Percentiles rank a stretch among this genome's conserved stretches.
These are phyloP conservation scores for Elysia crispata DNA, from an alignment of 2,888 invertebrate species.

Conservation along the genomic window DNA sequence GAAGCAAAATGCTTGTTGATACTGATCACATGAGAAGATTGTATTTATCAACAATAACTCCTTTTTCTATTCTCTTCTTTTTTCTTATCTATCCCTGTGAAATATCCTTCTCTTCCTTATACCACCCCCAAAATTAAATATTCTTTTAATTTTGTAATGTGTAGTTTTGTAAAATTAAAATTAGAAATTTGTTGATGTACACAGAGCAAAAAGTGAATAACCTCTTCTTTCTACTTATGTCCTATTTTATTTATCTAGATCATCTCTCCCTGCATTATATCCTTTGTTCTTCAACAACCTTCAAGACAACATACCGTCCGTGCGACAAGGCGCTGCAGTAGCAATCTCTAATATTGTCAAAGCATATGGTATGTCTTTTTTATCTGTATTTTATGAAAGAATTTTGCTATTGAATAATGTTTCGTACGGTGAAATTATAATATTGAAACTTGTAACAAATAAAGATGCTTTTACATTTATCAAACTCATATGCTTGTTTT, in stretches of 20 bases:
- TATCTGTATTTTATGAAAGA: no score
- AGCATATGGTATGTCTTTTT: constrained; percentile 68
- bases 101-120: background rate
- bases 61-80: background rate
- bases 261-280: constrained; percentile 76
- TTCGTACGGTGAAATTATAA: no score
- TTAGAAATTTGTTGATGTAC: background rate
- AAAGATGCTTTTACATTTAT: no score
- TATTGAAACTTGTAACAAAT: no score
- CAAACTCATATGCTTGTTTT: no score
- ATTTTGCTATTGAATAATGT: no score
- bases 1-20: background rate
- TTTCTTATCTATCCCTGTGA: background rate
- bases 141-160: no score
- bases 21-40: background rate
- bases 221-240: background rate
- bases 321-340: constrained; percentile 81
- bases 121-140: no score
- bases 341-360: constrained; percentile 78
- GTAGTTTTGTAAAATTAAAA: background rate
- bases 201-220: background rate
- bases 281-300: constrained; percentile 78
- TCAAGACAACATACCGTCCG: constrained; percentile 80
- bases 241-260: constrained; percentile 59
- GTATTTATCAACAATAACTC: background rate